Percentiles rank a stretch among this genome's conserved stretches.
These are phyloP conservation scores for Otolemur crassicaudatus DNA, from an alignment of 2,797 vertebrate species.

Conservation along the genomic window DNA sequence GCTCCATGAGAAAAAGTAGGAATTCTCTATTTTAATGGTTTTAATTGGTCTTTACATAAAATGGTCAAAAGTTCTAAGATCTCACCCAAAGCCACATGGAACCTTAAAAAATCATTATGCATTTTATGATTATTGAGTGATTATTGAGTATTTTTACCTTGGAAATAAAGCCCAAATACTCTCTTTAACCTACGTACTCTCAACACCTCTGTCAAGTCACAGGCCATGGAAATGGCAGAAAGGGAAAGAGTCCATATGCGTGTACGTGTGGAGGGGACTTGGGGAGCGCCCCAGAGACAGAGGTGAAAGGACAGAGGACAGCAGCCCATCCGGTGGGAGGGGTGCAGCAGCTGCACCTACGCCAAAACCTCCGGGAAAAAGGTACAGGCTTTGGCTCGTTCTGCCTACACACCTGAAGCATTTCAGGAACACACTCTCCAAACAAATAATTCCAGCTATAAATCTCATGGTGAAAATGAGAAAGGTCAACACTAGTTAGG, in stretches of 20 bases:
- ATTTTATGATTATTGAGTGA: neutral
- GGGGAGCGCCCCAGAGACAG: no score
- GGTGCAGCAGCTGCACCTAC: neutral
- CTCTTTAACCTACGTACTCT: neutral
- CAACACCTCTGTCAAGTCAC: neutral
- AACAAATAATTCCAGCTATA: neutral
- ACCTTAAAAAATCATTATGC: neutral
- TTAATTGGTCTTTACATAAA: conserved; percentile 11
- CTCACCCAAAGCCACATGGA: conserved; percentile 45
- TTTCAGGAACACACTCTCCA: neutral
- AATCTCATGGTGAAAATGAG: neutral
- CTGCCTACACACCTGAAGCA: neutral
- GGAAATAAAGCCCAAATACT: neutral
- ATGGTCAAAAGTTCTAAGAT: neutral
- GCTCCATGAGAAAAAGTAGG: neutral
- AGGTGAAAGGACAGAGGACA: neutral
- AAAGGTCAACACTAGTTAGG: neutral
- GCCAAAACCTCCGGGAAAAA: neutral
- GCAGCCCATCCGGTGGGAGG: rapidly evolving
- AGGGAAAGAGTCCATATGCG: rapidly evolving
- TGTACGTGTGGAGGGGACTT: rapidly evolving
- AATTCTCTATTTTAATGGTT: neutral
- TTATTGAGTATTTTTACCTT: neutral
- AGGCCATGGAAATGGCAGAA: neutral
- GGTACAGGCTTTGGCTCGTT: neutral